Percentiles rank a stretch among this genome's conserved stretches.
Conservation (phyloP, 2,797 vertebrate species). For the Rhodeus uyekii region DNA sequence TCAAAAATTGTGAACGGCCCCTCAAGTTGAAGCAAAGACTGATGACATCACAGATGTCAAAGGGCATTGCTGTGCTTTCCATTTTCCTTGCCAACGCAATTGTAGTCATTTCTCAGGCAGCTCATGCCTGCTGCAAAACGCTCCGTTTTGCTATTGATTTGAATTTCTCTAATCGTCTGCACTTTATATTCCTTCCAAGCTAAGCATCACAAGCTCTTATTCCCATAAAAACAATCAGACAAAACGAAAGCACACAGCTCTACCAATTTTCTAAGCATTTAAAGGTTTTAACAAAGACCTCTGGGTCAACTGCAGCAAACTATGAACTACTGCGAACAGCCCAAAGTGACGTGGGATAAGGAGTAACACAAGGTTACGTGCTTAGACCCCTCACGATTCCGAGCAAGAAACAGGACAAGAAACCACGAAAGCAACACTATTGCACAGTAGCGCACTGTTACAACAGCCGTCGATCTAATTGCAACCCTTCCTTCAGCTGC, state of each 20-base stretch:
- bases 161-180: constrained; percentile 6
- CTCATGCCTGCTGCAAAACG: background rate
- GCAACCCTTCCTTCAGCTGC: constrained; percentile 51
- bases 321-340: constrained; percentile 45
- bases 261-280: constrained; percentile 20
- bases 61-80: constrained; percentile 17
- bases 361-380: constrained; percentile 43
- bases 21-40: constrained; percentile 12
- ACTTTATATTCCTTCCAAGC: background rate
- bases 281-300: constrained; percentile 36
- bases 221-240: background rate
- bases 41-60: constrained; percentile 50
- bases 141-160: background rate
- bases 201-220: background rate
- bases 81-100: background rate
- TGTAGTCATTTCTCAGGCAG: background rate
- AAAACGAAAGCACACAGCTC: constrained; percentile 26
- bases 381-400: constrained; percentile 40
- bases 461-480: constrained; percentile 44
- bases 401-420: constrained; percentile 42
- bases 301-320: constrained; percentile 24
- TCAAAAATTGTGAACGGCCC: background rate
- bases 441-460: constrained; percentile 56
- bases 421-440: constrained; percentile 51
- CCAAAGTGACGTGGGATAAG: constrained; percentile 18